phyloP scores from a whole-genome alignment of 2,113 vertebrate species.

The Athene noctua region DNA sequence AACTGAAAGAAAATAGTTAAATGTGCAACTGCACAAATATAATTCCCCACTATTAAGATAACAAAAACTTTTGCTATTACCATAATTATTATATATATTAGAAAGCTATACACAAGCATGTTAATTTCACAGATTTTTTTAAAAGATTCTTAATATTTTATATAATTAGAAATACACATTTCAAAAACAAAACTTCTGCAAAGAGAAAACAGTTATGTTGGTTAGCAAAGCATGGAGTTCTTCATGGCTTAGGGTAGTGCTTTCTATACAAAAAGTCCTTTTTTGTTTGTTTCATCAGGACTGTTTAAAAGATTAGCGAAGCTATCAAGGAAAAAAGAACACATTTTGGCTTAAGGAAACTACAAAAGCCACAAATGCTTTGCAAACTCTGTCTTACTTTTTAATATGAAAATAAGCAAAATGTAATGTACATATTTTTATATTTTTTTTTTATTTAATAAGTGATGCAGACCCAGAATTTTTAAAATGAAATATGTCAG shows the following conservation, averaged over 20 bases:
- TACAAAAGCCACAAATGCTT: conserved; percentile 99
- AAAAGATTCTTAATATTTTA: conserved; percentile 99
- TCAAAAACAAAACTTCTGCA: conserved; percentile 98
- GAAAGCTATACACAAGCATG: conserved; percentile 99
- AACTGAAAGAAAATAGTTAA: conserved; percentile 79
- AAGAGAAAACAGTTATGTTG: conserved; percentile 96
- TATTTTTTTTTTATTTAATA: conserved; percentile 89
- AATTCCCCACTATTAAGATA: conserved; percentile 93
- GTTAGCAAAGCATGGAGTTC: conserved; percentile 97
- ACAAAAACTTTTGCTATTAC: conserved; percentile 88
- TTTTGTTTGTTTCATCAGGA: conserved; percentile 82
- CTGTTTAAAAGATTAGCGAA: conserved; percentile 94
- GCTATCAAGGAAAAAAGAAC: conserved; percentile 92
- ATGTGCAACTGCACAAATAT: conserved; percentile 93
- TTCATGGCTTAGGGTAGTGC: conserved; percentile 92
- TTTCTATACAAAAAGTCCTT: conserved; percentile 86
- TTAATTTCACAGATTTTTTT: conserved; percentile 99
- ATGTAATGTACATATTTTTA: conserved; percentile 98
- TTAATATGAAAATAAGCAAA: conserved; percentile 99
- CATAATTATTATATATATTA: conserved; percentile 95
- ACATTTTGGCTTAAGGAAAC: conserved; percentile 99
- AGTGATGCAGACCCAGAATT: conserved; percentile 93
- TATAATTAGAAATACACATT: conserved; percentile 99
- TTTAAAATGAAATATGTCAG: conserved; percentile 87
- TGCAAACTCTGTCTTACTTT: conserved; percentile 97